Evolutionary conservation across 23 tunicate species (phyloP), one percentile per base, ranked within the genome.

Genomic region (Corella eumyota): DNA sequence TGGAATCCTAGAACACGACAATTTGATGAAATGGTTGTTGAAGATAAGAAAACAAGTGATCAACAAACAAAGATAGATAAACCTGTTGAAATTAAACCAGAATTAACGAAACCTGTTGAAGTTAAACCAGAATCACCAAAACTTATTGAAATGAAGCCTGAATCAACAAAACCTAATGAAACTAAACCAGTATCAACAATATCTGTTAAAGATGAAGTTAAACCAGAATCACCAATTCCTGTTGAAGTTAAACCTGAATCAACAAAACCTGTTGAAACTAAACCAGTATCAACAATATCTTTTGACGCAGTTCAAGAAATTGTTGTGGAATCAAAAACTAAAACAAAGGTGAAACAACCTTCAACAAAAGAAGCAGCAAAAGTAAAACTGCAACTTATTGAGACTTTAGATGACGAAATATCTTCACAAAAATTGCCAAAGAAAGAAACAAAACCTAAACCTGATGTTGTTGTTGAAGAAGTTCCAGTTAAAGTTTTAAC

Each of bases 1-100:
- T 78, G 85, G 85, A 78, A 78, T 78, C 76, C 76, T 0, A 52
- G 40, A 38, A 78, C 73, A 27, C 64, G 71, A 5, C 44, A 61
- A 38, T 71, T 71, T 40, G 76, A 71, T 38, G 34, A 60, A 26
- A 47, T n/a, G 19, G 67, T 56, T 32, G 22, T 69, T 25, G 78
- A 72, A 33, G 62, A 62, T 3, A 33, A 37, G 28, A 65, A 36
- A 7, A 27, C 23, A 9, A 51, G 6, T 9, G 57, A 51, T 51
- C 27, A 5, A 19, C 20, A 51, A 51, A 25, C 57, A 7, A 11
- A 51, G 23, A 6, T 5, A 51, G 23, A n/a, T 7, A 6, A 11
- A 51, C 57, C 15, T n/a, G 23, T 5, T 6, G 5, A 9, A 51
- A 51, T 19, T 51, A 51, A 51, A 51, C 22, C 57, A 51, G 57